Evolutionary conservation across 2,113 vertebrate species (phyloP).

Genomic region (Seriola aureovittata): DNA sequence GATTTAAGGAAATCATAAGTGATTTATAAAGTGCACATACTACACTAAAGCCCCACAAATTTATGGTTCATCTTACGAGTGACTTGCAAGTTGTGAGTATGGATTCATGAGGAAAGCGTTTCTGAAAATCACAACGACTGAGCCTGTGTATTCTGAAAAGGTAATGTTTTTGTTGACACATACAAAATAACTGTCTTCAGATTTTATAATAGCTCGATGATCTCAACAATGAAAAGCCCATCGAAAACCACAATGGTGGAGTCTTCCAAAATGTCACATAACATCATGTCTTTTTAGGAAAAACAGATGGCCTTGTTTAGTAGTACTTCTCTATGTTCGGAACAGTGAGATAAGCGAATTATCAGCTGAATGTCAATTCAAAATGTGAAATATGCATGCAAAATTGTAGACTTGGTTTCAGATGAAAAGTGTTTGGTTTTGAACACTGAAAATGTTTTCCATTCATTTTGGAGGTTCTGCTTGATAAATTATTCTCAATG

Average conservation of each 20-base stretch:
- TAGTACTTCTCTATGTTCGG: background rate
- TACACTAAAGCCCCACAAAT: background rate
- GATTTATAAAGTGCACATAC: background rate
- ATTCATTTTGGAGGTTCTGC: conserved; percentile 12
- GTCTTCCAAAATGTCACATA: background rate
- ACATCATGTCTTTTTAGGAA: background rate
- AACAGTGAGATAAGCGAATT: conserved; percentile 12
- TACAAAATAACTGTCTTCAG: background rate
- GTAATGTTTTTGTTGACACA: conserved; percentile 2
- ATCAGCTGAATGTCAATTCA: conserved; percentile 12
- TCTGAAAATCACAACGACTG: background rate
- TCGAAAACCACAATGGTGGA: conserved; percentile 1
- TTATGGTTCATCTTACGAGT: background rate
- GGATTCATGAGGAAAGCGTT: background rate
- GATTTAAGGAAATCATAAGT: background rate
- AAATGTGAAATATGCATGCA: conserved; percentile 33
- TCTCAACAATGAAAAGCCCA: conserved; percentile 12
- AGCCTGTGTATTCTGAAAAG: background rate
- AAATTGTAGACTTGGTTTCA: conserved; percentile 15
- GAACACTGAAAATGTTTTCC: conserved; percentile 28
- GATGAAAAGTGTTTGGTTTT: conserved; percentile 24
- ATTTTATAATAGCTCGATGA: background rate
- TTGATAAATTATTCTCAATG: conserved; percentile 13
- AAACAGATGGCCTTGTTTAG: conserved; percentile 40
- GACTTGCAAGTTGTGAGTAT: background rate